These are phyloP conservation scores for Rotaria macrura DNA, from an alignment of 2,888 invertebrate species.

Conservation along the genomic window DNA sequence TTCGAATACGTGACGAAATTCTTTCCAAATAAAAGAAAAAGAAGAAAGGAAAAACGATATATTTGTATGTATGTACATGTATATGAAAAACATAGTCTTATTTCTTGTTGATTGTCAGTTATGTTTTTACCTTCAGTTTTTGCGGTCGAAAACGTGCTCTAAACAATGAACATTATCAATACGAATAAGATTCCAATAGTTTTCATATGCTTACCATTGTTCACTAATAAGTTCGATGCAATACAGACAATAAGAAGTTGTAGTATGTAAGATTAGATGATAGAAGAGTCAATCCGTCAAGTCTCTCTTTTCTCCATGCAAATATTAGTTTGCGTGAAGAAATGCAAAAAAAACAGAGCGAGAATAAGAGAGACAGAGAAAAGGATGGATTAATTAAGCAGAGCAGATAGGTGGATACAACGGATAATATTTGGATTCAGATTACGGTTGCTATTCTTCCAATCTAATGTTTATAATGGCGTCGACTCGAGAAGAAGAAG, in stretches of 20 bases:
- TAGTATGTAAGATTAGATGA: background rate
- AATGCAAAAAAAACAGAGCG: background rate
- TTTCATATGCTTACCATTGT: background rate
- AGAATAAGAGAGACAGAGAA: background rate
- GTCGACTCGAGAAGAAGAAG: background rate
- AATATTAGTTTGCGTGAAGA: background rate
- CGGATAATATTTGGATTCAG: slow-evolving; percentile 3
- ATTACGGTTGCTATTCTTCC: slow-evolving; percentile 3
- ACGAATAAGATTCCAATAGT: background rate
- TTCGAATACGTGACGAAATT: slow-evolving; percentile 13
- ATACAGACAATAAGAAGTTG: background rate
- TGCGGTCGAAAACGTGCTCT: background rate
- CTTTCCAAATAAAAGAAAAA: background rate
- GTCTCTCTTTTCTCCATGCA: background rate
- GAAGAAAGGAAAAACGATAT: no score
- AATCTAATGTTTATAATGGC: background rate
- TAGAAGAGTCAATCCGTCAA: background rate
- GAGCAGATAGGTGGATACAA: background rate
- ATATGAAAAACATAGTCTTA: no score
- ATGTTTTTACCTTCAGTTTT: background rate
- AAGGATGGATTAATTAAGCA: background rate
- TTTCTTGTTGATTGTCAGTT: background rate
- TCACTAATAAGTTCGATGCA: background rate
- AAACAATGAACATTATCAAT: background rate
- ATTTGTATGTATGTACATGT: no score